Evolutionary conservation across 2,113 vertebrate species (phyloP).

Genomic region (Acanthochromis polyacanthus): DNA sequence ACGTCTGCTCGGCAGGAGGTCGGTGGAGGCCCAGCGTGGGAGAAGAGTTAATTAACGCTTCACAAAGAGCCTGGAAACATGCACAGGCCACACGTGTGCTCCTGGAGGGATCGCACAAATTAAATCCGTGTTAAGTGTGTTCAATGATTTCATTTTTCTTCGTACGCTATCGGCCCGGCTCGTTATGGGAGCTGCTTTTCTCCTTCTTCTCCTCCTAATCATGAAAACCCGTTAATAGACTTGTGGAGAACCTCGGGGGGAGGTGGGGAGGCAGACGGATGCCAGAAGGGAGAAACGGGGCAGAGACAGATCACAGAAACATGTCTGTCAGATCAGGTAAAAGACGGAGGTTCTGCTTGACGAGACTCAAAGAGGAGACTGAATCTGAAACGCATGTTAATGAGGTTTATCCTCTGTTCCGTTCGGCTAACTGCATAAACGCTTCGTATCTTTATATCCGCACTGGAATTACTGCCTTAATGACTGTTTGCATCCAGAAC

Average conservation of each 20-base stretch:
- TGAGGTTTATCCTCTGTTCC: conserved; percentile 12
- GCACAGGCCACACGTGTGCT: conserved; percentile 23
- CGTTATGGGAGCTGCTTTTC: conserved; percentile 40
- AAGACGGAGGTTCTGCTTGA: conserved; percentile 37
- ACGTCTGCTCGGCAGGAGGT: conserved; percentile 65
- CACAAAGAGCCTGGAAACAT: conserved; percentile 64
- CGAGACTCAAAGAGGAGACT: conserved; percentile 21
- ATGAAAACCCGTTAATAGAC: conserved; percentile 68
- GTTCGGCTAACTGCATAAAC: conserved; percentile 47
- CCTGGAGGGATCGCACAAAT: conserved; percentile 77
- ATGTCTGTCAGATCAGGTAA: conserved; percentile 31
- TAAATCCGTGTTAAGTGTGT: conserved; percentile 79
- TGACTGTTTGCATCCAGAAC: conserved; percentile 43
- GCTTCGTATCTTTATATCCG: conserved; percentile 30
- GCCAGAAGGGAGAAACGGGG: conserved; percentile 29
- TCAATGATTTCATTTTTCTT: conserved; percentile 79
- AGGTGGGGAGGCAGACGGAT: conserved; percentile 32
- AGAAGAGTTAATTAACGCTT: conserved; percentile 84
- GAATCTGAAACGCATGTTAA: conserved; percentile 47
- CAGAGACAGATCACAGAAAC: conserved; percentile 24
- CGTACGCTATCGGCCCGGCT: conserved; percentile 56
- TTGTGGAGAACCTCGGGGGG: conserved; percentile 48
- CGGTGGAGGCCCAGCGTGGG: conserved; percentile 74
- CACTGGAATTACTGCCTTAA: conserved; percentile 39
- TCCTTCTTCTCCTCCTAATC: conserved; percentile 31